These are phyloP conservation scores for Otolemur garnettii DNA, from an alignment of 2,113 vertebrate genomes.

Conservation along the genomic window DNA sequence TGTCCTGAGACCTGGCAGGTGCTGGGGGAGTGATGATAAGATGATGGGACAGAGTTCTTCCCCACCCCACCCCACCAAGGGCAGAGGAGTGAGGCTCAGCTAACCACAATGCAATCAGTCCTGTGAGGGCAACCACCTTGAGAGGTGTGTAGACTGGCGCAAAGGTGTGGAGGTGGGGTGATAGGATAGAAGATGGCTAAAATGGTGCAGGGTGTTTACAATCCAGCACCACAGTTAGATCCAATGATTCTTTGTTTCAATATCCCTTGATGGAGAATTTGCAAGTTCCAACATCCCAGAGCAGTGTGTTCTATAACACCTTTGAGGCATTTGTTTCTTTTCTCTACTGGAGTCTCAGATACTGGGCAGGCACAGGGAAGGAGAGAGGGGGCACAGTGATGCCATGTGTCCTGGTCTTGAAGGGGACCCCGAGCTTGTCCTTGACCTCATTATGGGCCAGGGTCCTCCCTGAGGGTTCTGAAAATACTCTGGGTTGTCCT, in stretches of 20 bases:
- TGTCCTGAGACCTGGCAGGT: not conserved
- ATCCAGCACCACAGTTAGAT: not conserved
- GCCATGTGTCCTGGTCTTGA: not conserved
- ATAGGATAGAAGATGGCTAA: not conserved
- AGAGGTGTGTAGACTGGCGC: not conserved
- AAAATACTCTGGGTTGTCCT: not conserved
- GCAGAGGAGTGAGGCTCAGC: not conserved
- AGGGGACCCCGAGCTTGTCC: not conserved
- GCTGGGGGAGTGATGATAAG: not conserved
- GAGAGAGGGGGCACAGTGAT: too few species aligned
- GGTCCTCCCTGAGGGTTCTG: not conserved
- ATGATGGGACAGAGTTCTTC: not conserved
- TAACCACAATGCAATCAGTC: not conserved
- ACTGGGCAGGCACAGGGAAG: not conserved
- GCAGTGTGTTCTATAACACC: not conserved
- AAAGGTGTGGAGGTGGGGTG: not conserved
- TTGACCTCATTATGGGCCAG: too few species aligned
- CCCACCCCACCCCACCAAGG: not conserved
- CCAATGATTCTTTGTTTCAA: not conserved
- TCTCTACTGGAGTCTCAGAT: not conserved
- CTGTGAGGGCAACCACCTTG: too few species aligned
- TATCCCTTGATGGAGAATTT: not conserved
- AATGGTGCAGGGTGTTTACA: not conserved
- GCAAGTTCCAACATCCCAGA: not conserved
- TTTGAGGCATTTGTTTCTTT: not conserved